Base-by-base conservation (phyloP, 2,113 vertebrate species). In the Struthidea cinerea region DNA sequence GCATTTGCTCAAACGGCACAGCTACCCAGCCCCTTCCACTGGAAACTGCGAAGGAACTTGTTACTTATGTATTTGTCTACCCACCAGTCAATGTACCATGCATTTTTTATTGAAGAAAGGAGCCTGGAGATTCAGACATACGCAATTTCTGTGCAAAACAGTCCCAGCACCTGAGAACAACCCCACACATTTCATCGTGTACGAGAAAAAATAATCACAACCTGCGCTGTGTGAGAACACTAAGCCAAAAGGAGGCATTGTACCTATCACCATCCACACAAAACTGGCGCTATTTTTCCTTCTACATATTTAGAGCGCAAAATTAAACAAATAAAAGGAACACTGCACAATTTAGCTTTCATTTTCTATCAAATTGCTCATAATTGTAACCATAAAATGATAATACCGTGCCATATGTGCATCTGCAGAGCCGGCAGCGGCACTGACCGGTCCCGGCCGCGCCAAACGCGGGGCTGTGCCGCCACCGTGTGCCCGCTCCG, bases 371-470 rank as follows among this genome's bases (percentile, higher is more conserved):
- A 98, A 98, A 98, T 97, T 98, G 97, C 97, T 98, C 97, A 97
- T 98, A 98, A 98, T 98, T 97, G 97, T 97, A 97, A 98, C 97
- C 96, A 98, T 98, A 98, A 98, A 98, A 98, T 89, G 97, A 97
- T 97, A 98, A 98, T 98, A 97, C 85, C 94, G 97, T 94, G 94
- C 97, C 98, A 98, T 98, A 98, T 97, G 97, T 97, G 97, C 97
- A 96, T 97, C 97, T 87, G 95, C 94, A 97, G 97, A 95, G 92
- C 85, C 76, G 93, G 93, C 95, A 93, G 96, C 94, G 91, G 95
- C 89, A 67, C 79, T 94, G 98, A 97, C 97, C 98, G 98, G 96
- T 47, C 49, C 17, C 55, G 39, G 27, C 13, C 5, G 65, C 30
- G 27, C 1, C 55, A 97, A 97, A 92, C 86, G 86, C 93, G 91